Base-by-base conservation (phyloP, 2,797 vertebrate species). In the Loriculus beryllinus region DNA sequence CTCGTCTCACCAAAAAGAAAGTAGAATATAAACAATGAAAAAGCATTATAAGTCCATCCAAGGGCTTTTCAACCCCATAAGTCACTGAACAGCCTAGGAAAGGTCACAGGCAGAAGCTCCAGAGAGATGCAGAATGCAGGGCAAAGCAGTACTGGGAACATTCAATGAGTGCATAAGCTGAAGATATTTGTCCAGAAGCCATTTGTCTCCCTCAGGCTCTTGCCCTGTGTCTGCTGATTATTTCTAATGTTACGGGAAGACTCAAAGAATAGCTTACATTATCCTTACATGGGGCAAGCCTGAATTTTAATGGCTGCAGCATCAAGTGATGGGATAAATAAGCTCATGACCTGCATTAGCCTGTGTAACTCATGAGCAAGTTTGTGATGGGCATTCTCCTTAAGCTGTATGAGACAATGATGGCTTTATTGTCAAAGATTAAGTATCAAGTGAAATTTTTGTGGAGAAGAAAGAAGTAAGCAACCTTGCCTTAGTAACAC, bases 101-200 rank as follows among this genome's bases (percentile, higher is more conserved):
- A 74, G 11, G 29, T 56, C 47, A 71, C 17, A 59, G 42, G 25
- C 59, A 84, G 54, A 62, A 74, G 23, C 26, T 65, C 39, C 31
- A n/a, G 40, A 42, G 5, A 4, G 14, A 79, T 10, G 4, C 28
- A 68, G 40, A 33, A 77, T 51, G 31, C 39, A 78, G 5, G 15
- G 19, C 13, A 45, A 14, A 72, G 12, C 26, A 18, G 14, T 1
- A 0, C 25, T 39, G 8, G 14, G 10, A 59, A 20, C 19, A 21
- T 57, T 86, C 62, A 3, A 22, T 1, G 0, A 54, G 11, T 20
- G 12, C 4, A 15, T 76, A 56, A 88, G 20, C 12, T 35, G 13
- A 83, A 86, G 16, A 10, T 56, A 16, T 26, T 23, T 13, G 7
- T 60, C 45, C 52, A 64, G 37, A 60, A 75, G 15, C 23, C 63